Evolutionary conservation across 2,888 invertebrate genomes (phyloP).

Genomic region (Polymixis lichenea): DNA sequence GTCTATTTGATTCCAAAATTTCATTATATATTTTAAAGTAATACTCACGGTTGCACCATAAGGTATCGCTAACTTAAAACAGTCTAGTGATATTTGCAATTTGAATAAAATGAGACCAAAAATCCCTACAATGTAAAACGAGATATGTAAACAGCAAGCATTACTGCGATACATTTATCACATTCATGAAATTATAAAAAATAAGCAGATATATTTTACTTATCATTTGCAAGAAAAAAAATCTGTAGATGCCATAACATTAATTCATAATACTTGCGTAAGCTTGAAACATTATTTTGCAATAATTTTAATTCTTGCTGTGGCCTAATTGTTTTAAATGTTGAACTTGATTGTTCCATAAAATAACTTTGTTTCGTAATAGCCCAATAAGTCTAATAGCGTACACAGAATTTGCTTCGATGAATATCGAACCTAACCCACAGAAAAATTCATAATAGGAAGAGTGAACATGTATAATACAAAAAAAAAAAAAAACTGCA

Average conservation of each 20-base stretch:
- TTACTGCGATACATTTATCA: too few species aligned
- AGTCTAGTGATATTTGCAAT: too few species aligned
- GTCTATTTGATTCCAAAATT: too few species aligned
- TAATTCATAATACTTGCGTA: slow-evolving; percentile 26
- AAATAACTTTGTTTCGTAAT: slow-evolving; percentile 13
- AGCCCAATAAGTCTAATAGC: slow-evolving; percentile 21
- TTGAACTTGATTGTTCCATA: slow-evolving; percentile 19
- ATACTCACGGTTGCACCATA: too few species aligned
- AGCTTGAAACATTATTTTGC: slow-evolving; percentile 31
- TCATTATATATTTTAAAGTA: too few species aligned
- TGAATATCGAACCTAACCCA: slow-evolving; percentile 10
- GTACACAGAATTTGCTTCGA: slow-evolving; percentile 22
- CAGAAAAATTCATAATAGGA: slow-evolving; percentile 8
- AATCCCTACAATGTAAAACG: too few species aligned
- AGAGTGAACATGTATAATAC: not conserved
- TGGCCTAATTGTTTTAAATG: not conserved
- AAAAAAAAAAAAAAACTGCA: not conserved
- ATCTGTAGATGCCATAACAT: slow-evolving; percentile 19
- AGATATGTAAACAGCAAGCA: too few species aligned
- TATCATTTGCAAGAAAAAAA: slow-evolving; percentile 18
- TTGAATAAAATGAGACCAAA: too few species aligned
- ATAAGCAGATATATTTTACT: not conserved
- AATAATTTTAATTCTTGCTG: not conserved
- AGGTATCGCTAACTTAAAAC: too few species aligned
- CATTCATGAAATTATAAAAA: too few species aligned